Base-by-base conservation (phyloP, 2,797 vertebrate genomes). In the Melanitta fusca region DNA sequence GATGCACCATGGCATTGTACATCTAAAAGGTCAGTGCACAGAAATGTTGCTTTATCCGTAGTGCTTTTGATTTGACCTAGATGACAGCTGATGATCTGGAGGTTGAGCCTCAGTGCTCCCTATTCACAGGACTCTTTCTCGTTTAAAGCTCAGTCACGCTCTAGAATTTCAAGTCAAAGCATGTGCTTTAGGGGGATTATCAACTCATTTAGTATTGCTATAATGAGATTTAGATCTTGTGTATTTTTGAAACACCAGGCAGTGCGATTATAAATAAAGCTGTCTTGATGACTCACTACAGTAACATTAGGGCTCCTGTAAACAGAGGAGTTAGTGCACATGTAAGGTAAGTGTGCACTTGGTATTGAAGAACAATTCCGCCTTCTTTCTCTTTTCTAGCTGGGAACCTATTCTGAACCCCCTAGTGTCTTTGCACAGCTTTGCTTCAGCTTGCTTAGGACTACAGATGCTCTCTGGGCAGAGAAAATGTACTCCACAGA, bases 161-260 rank as follows among this genome's bases (percentile, higher is more conserved):
- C 36, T 60, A 65, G 69, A 95, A 93, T 93, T 93, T 92, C 88
- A 84, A 60, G 72, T 62, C 39, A 73, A 57, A 88, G 22, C 56
- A 30, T 70, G 64, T 1, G 1, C 4, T 3, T 69, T 75, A 84
- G 41, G 49, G 54, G 32, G 32, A 80, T 65, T 28, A 56, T 60
- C 41, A 45, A 10, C 36, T 91, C 65, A 41, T 70, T 85, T 77
- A 54, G 27, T 38, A 62, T 58, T 66, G 70, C 86, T 86, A 32
- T 79, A 56, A 81, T 45, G 68, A 90, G 80, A 70, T 71, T 72
- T 77, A 83, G 34, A 54, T 91, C 61, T 75, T 86, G 34, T 51
- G 28, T 90, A 65, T 56, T 94, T 94, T 84, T 93, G 74, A 94
- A 94, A 90, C 57, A 64, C 91, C 91, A 88, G 73, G 53, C 56